Conservation (phyloP, 2,113 vertebrate genomes). For the Podarcis muralis region DNA sequence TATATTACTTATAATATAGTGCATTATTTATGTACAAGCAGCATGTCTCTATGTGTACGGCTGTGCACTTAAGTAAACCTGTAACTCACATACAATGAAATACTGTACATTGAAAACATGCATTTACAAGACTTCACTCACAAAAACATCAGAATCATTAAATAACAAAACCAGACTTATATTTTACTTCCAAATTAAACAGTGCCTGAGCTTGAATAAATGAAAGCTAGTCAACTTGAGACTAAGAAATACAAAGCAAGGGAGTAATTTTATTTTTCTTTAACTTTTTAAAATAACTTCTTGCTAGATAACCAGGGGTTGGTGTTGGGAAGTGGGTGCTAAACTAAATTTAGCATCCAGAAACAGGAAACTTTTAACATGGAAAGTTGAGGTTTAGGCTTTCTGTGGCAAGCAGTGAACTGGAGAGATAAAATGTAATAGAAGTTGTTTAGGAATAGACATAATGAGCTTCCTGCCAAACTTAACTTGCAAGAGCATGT, state of each 20-base stretch:
- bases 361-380: constrained; percentile 84
- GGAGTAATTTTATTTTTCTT: not conserved
- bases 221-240: not conserved
- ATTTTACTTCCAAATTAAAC: not conserved
- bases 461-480: constrained; percentile 79
- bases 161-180: not conserved
- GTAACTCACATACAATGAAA: not conserved
- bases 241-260: not conserved
- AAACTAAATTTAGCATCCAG: constrained; percentile 77
- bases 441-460: constrained; percentile 72
- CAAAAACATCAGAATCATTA: not conserved
- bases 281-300: constrained; percentile 8
- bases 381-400: constrained; percentile 82
- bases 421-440: constrained; percentile 81
- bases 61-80: not conserved
- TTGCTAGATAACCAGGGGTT: constrained; percentile 61
- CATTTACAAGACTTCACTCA: not conserved
- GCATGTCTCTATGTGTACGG: not conserved
- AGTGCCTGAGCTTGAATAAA: not conserved
- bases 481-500: constrained; percentile 75
- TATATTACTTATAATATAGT: not conserved
- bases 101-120: not conserved
- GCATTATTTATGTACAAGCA: not conserved
- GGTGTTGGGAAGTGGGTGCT: constrained; percentile 56
- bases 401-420: constrained; percentile 80